phyloP scores from a whole-genome alignment of 2,797 vertebrate genomes.

The Myotis vivesi region DNA sequence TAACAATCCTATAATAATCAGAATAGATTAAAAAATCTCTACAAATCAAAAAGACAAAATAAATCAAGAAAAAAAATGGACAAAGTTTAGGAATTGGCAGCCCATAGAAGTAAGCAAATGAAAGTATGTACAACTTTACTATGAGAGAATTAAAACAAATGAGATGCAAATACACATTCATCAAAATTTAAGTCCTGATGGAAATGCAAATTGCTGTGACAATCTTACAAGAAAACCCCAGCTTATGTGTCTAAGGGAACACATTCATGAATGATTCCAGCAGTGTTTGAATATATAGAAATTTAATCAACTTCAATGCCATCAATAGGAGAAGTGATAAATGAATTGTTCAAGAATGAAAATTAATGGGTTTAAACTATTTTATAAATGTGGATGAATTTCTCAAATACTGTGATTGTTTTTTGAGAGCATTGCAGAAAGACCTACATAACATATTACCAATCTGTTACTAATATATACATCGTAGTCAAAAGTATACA shows the following conservation, averaged over 20 bases:
- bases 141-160: conserved; percentile 4
- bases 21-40: neutral
- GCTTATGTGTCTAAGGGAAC: neutral
- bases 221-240: neutral
- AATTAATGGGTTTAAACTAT: neutral
- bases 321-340: neutral
- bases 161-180: neutral
- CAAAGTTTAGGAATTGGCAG: neutral
- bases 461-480: neutral
- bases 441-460: neutral
- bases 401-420: neutral
- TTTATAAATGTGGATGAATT: neutral
- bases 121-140: neutral
- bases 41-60: neutral
- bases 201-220: neutral
- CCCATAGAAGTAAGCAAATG: neutral
- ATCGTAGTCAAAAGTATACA: neutral
- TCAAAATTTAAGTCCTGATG: neutral
- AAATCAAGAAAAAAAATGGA: neutral
- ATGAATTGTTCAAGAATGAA: neutral
- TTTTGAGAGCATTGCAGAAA: neutral
- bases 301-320: neutral
- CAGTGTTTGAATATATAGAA: neutral
- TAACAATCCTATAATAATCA: neutral
- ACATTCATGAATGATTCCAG: neutral